These are phyloP conservation scores for Hippocampus kuda DNA, from an alignment of 2,797 vertebrate species.

Conservation along the genomic window DNA sequence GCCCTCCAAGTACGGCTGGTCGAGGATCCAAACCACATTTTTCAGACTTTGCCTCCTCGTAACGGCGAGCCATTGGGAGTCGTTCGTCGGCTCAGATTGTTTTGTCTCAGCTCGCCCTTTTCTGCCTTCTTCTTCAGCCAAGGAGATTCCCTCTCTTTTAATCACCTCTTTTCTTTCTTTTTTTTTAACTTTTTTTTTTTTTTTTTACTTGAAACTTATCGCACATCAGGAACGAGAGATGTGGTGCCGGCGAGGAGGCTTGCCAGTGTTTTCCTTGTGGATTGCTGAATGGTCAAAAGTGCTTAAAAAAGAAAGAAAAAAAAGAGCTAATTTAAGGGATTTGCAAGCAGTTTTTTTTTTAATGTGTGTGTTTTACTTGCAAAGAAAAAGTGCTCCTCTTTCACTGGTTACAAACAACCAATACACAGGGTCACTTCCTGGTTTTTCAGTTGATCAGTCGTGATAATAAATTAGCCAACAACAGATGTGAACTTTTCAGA, in stretches of 20 bases:
- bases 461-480: slow-evolving; percentile 37
- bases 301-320: not conserved
- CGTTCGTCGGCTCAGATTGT: no score
- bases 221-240: not conserved
- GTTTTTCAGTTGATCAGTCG: slow-evolving; percentile 42
- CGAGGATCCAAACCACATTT: slow-evolving; percentile 40
- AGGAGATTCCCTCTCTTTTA: slow-evolving; percentile 71
- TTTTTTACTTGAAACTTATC: slow-evolving; percentile 60
- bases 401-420: not conserved
- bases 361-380: not conserved
- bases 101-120: slow-evolving; percentile 48
- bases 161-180: slow-evolving; percentile 57
- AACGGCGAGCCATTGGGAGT: not conserved
- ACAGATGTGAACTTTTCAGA: slow-evolving; percentile 68
- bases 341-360: not conserved
- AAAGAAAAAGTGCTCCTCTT: not conserved
- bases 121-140: slow-evolving; percentile 72
- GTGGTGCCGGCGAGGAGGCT: not conserved
- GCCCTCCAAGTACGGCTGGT: slow-evolving; percentile 63
- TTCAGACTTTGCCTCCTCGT: slow-evolving; percentile 62
- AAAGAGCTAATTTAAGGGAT: not conserved
- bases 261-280: not conserved
- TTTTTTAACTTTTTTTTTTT: slow-evolving; percentile 28
- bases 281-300: slow-evolving; percentile 1
- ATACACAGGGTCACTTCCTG: not conserved